Evolutionary conservation across 2,888 invertebrate species (phyloP).

Genomic region (Taenaris catops): DNA sequence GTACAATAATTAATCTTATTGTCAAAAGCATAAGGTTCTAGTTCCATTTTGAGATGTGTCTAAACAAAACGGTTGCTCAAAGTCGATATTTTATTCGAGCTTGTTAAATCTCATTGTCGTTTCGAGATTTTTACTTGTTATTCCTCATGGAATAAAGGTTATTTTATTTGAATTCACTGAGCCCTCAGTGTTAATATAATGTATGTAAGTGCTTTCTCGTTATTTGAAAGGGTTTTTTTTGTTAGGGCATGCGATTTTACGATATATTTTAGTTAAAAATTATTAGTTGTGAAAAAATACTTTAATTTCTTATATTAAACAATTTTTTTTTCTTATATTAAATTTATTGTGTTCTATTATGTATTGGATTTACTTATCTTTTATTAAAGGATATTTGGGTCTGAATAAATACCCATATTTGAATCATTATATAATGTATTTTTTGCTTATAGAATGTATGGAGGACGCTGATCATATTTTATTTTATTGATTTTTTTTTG

Average conservation of each 20-base stretch:
- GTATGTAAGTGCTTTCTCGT: constrained; percentile 14
- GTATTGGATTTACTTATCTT: too few relatives aligned
- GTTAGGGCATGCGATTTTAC: constrained; percentile 10
- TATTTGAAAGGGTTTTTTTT: constrained; percentile 10
- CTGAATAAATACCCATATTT: too few relatives aligned
- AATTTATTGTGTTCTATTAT: too few relatives aligned
- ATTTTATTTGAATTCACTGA: constrained; percentile 30
- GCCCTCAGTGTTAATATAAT: constrained; percentile 27
- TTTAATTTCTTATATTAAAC: too few relatives aligned
- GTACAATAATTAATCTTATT: constrained; percentile 15
- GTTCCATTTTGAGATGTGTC: constrained; percentile 21
- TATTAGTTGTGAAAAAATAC: too few relatives aligned
- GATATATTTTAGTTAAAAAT: too few relatives aligned
- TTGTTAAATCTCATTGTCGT: constrained; percentile 65
- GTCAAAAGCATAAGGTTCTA: constrained; percentile 10
- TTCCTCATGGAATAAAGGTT: constrained; percentile 30
- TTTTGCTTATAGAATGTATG: too few relatives aligned
- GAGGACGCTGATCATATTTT: too few relatives aligned
- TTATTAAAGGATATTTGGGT: too few relatives aligned
- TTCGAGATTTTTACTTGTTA: constrained; percentile 52
- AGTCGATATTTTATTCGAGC: constrained; percentile 68
- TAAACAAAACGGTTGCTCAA: constrained; percentile 35
- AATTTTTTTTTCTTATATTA: too few relatives aligned
- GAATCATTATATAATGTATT: too few relatives aligned
- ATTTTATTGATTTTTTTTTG: too few relatives aligned